Base-by-base conservation (phyloP, 2,888 invertebrate genomes). In the Chydorus sphaericus region DNA sequence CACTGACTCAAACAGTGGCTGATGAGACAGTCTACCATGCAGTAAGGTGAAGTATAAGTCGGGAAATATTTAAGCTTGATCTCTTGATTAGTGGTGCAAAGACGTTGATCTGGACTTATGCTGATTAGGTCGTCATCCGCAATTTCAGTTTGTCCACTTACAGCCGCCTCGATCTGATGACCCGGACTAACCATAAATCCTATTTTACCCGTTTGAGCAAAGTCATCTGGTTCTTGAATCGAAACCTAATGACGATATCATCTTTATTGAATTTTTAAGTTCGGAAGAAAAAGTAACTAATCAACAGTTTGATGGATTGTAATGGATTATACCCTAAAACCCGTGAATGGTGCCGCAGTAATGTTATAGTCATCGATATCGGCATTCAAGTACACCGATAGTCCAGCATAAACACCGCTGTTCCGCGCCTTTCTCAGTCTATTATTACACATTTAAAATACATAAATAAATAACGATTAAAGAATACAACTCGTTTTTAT, bases 291-390 rank as follows among this genome's bases (percentile, higher is more conserved):
- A n/a, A n/a, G n/a, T n/a, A n/a, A n/a, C n/a, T n/a, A n/a, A n/a
- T n/a, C n/a, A n/a, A n/a, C n/a, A n/a, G n/a, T n/a, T n/a, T n/a
- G n/a, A n/a, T n/a, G n/a, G n/a, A n/a, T n/a, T n/a, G n/a, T n/a
- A n/a, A n/a, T n/a, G n/a, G n/a, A n/a, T n/a, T n/a, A n/a, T n/a
- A 55, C 55, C 48, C 55, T 57, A 16, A 57, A 57, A 14, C 57
- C 57, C 20, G 26, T 38, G 14, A 55, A 55, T 26, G 50, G 18
- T 23, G 48, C 48, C 26, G 57, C 31, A 1, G 57, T 54, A 6
- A 55, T 39, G 48, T 48, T 55, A 20, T 57, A 57, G 10, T 57
- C 57, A 7, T 31, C 20, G 28, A 54, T 49, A 18, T 31, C 38
- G 2, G 48, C 31, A 28, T 57, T 36, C 31, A 57, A 29, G 1